Base-by-base conservation (phyloP, 2,113 vertebrate species). In the Choloepus hoffmanni region DNA sequence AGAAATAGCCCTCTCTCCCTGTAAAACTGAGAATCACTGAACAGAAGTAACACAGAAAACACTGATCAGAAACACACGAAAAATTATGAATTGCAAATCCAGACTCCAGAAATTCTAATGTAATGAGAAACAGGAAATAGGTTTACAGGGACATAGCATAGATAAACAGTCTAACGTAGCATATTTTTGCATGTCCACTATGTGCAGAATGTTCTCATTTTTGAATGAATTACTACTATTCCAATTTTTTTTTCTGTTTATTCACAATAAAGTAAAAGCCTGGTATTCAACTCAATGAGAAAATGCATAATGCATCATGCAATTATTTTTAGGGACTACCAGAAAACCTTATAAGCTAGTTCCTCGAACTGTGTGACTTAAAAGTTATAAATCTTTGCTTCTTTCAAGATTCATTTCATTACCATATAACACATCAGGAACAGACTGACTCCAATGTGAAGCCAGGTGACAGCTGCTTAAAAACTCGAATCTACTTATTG, bases 391-490 rank as follows among this genome's bases (percentile, higher is more conserved):
- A 74, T 65, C 94, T 93, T 45, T 74, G 94, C 50, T 84, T 96
- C 95, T 95, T 45, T 92, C 72, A 83, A 97, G 96, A 65, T 76
- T 98, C 62, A 95, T 26, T 96, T 92, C 14, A 79, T 19, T 85
- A 88, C 68, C 48, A 0, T 60, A 40, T 50, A 97, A 94, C 70
- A 94, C 40, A 95, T 68, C 84, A 97, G 95, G 91, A 97, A 98
- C 97, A 98, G 81, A 77, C 87, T 97, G 98, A 98, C 97, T 98
- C 89, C 95, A 94, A 84, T 98, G 98, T 98, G 97, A 96, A 98
- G 95, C 90, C 98, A 98, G 98, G 98, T 98, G 98, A 98, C 98
- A 99, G 98, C 98, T 98, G 98, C 14, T 98, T 97, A 98, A 95
- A 70, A 96, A 94, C 70, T 94, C 90, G 70, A 68, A 90, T 96